These are phyloP conservation scores for Sebastes vulpes DNA, from an alignment of 2,797 vertebrate genomes.

Conservation along the genomic window DNA sequence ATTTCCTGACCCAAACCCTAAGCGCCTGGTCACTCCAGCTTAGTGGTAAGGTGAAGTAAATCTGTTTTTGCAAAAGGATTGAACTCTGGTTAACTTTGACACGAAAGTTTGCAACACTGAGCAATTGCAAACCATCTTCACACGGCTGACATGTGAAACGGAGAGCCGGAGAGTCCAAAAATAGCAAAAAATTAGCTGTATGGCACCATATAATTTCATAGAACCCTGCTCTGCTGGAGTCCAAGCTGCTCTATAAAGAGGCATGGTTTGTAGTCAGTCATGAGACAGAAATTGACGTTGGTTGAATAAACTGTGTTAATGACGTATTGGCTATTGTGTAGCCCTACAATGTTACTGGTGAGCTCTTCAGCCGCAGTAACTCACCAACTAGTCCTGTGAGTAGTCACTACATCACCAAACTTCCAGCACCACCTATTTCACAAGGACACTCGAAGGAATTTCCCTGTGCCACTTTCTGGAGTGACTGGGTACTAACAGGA, in stretches of 20 bases:
- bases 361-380: neutral
- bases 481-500: neutral
- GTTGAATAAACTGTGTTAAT: neutral
- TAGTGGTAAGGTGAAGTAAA: neutral
- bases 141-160: neutral
- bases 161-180: neutral
- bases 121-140: neutral
- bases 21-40: too few relatives aligned
- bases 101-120: neutral
- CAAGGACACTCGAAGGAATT: neutral
- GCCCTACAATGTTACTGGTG: neutral
- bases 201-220: neutral
- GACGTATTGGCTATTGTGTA: neutral
- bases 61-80: neutral
- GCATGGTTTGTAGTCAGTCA: neutral
- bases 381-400: neutral
- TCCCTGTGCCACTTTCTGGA: neutral
- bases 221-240: neutral
- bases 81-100: neutral
- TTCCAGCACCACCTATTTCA: neutral
- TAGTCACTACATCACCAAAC: neutral
- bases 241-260: neutral
- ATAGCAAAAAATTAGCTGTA: neutral
- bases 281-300: neutral
- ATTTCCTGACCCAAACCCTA: too few relatives aligned